These are phyloP conservation scores for Rhamphomyia laevipes DNA, from an alignment of 2,888 invertebrate genomes.

Conservation along the genomic window DNA sequence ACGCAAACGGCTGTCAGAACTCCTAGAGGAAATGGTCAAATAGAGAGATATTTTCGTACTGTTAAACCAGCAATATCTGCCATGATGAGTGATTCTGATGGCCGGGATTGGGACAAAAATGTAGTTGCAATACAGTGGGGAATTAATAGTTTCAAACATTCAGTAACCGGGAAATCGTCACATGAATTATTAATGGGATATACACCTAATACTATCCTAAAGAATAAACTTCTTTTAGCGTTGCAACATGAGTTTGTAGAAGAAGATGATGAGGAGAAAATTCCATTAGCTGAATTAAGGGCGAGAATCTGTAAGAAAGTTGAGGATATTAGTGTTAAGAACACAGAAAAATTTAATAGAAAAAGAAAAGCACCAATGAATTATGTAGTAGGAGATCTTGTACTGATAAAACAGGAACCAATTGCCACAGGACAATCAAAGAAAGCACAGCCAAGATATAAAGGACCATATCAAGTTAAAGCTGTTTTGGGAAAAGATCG, in stretches of 20 bases:
- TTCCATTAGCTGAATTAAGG: neutral
- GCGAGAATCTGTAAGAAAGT: neutral
- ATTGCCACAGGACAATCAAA: too few species aligned
- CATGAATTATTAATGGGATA: constrained; percentile 1
- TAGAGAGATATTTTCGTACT: too few species aligned
- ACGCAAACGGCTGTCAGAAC: constrained; percentile 17
- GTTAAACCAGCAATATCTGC: too few species aligned
- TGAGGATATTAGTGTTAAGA: too few species aligned
- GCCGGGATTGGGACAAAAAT: constrained; percentile 1
- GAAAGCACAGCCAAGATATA: too few species aligned
- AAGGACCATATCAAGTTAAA: too few species aligned
- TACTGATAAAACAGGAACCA: too few species aligned
- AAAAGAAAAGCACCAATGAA: too few species aligned
- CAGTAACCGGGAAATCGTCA: neutral
- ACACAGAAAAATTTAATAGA: too few species aligned
- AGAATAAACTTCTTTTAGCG: constrained; percentile 1
- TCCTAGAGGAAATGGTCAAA: constrained; percentile 18
- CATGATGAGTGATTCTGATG: too few species aligned
- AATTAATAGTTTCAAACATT: neutral
- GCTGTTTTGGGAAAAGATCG: too few species aligned
- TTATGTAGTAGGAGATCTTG: too few species aligned
- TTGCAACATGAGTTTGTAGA: neutral
- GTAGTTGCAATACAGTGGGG: constrained; percentile 4
- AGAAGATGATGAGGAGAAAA: neutral
- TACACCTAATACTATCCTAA: neutral